Evolutionary conservation across 2,797 vertebrate species (phyloP).

Genomic region (Taenioides sp.): DNA sequence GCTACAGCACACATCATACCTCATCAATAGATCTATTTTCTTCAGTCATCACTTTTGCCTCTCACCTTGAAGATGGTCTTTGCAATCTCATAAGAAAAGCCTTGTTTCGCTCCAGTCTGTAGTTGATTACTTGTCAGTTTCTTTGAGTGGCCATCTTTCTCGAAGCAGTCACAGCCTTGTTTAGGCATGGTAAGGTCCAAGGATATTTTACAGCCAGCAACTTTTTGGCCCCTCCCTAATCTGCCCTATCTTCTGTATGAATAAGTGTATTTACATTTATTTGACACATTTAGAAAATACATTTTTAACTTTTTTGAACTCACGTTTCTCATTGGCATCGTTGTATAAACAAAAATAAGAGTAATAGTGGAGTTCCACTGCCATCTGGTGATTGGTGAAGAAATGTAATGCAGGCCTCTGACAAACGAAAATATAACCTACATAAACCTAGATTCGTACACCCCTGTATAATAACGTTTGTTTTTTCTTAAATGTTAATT

Average conservation of each 20-base stretch:
- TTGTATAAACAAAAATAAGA: background rate
- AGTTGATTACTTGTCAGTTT: conserved; percentile 17
- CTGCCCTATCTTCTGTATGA: background rate
- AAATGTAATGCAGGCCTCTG: conserved; percentile 5
- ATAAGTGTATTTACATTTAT: background rate
- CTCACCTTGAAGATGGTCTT: conserved; percentile 14
- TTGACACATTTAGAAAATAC: background rate
- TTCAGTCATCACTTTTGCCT: background rate
- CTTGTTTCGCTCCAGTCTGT: background rate
- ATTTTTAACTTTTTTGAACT: background rate
- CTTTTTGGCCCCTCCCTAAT: background rate
- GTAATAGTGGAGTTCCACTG: conserved; percentile 33
- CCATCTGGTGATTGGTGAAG: conserved; percentile 39
- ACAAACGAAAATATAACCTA: background rate
- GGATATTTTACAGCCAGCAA: background rate
- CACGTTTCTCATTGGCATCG: background rate
- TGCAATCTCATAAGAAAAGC: conserved; percentile 11
- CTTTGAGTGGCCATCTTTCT: conserved; percentile 18
- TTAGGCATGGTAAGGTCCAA: background rate
- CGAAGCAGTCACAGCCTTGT: conserved; percentile 13
- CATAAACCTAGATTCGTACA: too few species aligned
- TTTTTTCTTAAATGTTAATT: too few species aligned
- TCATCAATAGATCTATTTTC: background rate
- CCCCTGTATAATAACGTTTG: too few species aligned
- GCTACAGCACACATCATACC: background rate